These are phyloP conservation scores for Paralichthys olivaceus DNA, from an alignment of 2,113 vertebrate genomes.

Conservation along the genomic window DNA sequence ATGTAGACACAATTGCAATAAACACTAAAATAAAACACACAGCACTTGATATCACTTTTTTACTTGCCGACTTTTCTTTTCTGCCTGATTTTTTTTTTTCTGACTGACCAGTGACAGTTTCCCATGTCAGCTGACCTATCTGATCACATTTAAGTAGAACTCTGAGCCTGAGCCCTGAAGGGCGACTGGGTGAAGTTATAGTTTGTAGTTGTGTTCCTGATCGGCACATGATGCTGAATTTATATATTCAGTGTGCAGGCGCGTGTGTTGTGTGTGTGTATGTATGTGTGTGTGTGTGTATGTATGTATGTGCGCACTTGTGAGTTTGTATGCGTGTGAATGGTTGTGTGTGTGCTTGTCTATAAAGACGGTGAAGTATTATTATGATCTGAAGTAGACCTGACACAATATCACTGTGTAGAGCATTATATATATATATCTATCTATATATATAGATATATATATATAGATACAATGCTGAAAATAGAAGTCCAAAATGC, in stretches of 20 bases:
- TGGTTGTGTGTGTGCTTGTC: constrained; percentile 10
- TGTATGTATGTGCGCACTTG: neutral
- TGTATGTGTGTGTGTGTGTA: neutral
- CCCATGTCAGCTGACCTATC: constrained; percentile 7
- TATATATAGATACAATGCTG: constrained; percentile 31
- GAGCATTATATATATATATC: constrained; percentile 71
- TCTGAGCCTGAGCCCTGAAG: constrained; percentile 19
- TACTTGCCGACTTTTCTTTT: constrained; percentile 9
- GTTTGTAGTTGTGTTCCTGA: constrained; percentile 25
- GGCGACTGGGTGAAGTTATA: constrained; percentile 2
- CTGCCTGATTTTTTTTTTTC: neutral
- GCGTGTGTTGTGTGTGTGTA: neutral
- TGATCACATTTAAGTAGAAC: constrained; percentile 48
- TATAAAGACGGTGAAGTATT: constrained; percentile 63
- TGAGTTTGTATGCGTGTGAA: neutral
- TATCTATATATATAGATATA: constrained; percentile 8
- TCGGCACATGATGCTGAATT: constrained; percentile 29
- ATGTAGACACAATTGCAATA: constrained; percentile 1
- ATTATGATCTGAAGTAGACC: constrained; percentile 64
- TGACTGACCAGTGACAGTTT: constrained; percentile 13
- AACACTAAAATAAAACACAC: constrained; percentile 41
- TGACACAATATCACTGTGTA: constrained; percentile 66
- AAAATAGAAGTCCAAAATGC: constrained; percentile 66
- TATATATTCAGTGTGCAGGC: constrained; percentile 18
- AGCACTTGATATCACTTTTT: constrained; percentile 41